Evolutionary conservation across 35 echinoderm and acorn worm species (phyloP).

Genomic region (Lytechinus pictus): DNA sequence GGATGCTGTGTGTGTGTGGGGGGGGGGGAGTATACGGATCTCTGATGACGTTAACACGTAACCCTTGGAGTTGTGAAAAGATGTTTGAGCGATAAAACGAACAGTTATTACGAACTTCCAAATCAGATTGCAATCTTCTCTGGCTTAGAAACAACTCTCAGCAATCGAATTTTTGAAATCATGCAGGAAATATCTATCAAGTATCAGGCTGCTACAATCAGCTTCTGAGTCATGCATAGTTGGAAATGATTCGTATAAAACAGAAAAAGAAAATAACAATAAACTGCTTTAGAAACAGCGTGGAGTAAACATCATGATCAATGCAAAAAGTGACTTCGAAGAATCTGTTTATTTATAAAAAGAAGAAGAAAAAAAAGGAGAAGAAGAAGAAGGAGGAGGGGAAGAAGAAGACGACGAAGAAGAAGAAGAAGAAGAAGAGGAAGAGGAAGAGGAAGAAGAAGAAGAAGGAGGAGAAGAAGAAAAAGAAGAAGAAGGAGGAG

Average conservation of each 20-base stretch:
- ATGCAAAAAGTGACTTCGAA: too few species aligned
- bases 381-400: too few species aligned
- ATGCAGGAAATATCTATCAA: not conserved
- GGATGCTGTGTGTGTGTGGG: not conserved
- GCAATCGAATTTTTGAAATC: not conserved
- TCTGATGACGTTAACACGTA: not conserved
- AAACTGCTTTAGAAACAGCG: too few species aligned
- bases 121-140: not conserved
- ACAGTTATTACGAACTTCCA: not conserved
- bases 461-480: not conserved
- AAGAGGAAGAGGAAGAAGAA: too few species aligned
- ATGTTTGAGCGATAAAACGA: not conserved
- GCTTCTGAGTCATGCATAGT: not conserved
- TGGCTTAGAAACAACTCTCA: not conserved
- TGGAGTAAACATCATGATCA: too few species aligned
- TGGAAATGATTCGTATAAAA: not conserved
- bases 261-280: not conserved
- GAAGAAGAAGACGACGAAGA: too few species aligned
- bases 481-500: not conserved
- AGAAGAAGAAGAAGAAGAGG: too few species aligned
- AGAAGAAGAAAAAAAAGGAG: too few species aligned
- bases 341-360: too few species aligned
- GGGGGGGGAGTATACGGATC: not conserved
- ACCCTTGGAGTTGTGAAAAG: not conserved
- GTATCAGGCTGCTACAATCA: not conserved